These are phyloP conservation scores for Pandemis corylana DNA, from an alignment of 2,888 invertebrate genomes.

Conservation along the genomic window DNA sequence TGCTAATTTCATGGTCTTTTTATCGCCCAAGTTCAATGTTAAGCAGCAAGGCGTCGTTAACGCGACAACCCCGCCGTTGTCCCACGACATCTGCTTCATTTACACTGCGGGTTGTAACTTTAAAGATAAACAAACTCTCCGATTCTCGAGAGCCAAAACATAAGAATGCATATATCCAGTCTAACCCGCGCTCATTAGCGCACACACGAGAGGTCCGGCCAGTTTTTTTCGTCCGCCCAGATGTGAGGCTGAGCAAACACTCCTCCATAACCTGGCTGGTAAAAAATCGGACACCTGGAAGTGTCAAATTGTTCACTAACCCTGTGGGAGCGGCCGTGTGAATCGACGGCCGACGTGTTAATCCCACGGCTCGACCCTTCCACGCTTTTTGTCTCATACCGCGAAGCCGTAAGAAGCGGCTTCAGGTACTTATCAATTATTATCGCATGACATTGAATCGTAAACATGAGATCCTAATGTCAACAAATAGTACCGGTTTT, in stretches of 20 bases:
- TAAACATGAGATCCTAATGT: slow-evolving; percentile 27
- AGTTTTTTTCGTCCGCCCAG: slow-evolving; percentile 79
- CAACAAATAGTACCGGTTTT: slow-evolving; percentile 30
- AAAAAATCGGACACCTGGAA: slow-evolving; percentile 84
- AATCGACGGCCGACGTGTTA: slow-evolving; percentile 59
- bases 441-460: slow-evolving; percentile 30
- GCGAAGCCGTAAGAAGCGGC: slow-evolving; percentile 23
- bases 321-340: slow-evolving; percentile 76
- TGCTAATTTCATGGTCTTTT: slow-evolving; percentile 78
- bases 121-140: slow-evolving; percentile 69
- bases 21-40: slow-evolving; percentile 82
- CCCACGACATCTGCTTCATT: slow-evolving; percentile 68
- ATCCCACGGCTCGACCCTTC: slow-evolving; percentile 40
- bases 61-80: slow-evolving; percentile 69
- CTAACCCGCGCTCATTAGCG: slow-evolving; percentile 74
- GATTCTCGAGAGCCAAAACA: slow-evolving; percentile 58
- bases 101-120: slow-evolving; percentile 59
- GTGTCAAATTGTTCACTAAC: slow-evolving; percentile 84
- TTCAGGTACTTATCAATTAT: slow-evolving; percentile 37
- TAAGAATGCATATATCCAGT: slow-evolving; percentile 51
- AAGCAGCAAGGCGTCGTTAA: slow-evolving; percentile 61
- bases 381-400: slow-evolving; percentile 30
- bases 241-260: slow-evolving; percentile 80
- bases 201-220: slow-evolving; percentile 79
- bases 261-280: slow-evolving; percentile 70